Conservation (phyloP, 2,113 vertebrate species). For the Thymallus thymallus region DNA sequence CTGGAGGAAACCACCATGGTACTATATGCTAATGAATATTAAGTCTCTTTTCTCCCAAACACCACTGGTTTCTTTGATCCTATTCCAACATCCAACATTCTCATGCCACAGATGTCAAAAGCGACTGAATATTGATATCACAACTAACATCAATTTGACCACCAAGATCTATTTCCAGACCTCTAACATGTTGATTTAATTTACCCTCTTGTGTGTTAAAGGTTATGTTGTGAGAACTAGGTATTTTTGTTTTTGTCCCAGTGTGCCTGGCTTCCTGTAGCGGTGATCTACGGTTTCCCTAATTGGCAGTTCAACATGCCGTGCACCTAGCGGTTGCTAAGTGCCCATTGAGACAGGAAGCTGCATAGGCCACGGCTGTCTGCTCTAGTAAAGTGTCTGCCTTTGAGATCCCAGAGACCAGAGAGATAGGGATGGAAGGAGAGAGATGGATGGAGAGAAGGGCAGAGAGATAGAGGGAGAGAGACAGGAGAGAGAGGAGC, state of each 20-base stretch:
- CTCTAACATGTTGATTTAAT: no score
- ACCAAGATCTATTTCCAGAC: no score
- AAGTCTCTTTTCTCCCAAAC: no score
- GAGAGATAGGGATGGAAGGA: background rate
- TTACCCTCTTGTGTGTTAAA: no score
- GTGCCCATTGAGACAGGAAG: constrained; percentile 66
- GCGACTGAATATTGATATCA: no score
- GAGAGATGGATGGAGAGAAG: background rate
- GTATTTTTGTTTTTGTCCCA: constrained; percentile 14
- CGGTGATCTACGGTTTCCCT: constrained; percentile 40
- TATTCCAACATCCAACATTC: no score
- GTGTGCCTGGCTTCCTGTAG: background rate
- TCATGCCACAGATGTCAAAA: no score
- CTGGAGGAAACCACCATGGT: no score
- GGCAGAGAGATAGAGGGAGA: constrained; percentile 9
- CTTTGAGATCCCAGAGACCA: constrained; percentile 44
- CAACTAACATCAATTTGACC: no score
- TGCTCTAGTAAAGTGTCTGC: constrained; percentile 47
- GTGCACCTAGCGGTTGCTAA: constrained; percentile 57
- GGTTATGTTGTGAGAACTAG: background rate
- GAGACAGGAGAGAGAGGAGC: background rate
- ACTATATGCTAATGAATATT: background rate
- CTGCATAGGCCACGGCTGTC: constrained; percentile 58
- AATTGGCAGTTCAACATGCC: constrained; percentile 52
- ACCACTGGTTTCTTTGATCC: no score